Conservation (phyloP, 2,888 invertebrate species). For the Agrochola lota region DNA sequence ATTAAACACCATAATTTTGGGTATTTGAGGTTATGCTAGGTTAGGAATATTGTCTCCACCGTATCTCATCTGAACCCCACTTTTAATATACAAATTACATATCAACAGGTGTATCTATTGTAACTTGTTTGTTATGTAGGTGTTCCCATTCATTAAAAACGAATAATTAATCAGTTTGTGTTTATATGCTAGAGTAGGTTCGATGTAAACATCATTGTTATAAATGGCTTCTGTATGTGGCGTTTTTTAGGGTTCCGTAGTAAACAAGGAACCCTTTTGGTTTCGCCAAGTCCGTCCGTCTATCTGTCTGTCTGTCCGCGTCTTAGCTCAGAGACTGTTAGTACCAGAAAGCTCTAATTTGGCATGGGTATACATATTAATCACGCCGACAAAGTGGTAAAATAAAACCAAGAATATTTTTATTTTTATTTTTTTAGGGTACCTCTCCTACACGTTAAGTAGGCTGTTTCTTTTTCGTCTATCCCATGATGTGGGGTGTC, state of each 20-base stretch:
- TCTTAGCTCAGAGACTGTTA: too few relatives aligned
- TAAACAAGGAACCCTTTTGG: too few relatives aligned
- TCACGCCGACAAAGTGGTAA: too few relatives aligned
- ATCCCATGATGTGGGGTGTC: too few relatives aligned
- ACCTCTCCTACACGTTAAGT: too few relatives aligned
- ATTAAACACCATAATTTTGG: background rate
- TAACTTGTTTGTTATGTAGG: background rate
- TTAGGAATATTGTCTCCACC: background rate
- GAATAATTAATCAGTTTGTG: background rate
- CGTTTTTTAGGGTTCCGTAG: background rate
- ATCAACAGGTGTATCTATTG: background rate
- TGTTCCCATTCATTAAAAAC: background rate
- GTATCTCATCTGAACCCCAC: background rate
- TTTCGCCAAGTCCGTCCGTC: too few relatives aligned
- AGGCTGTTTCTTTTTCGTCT: too few relatives aligned
- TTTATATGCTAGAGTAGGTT: background rate
- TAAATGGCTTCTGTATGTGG: background rate
- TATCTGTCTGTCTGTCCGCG: too few relatives aligned
- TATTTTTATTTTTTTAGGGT: too few relatives aligned
- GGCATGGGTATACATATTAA: too few relatives aligned
- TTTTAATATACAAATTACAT: background rate
- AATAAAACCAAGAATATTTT: too few relatives aligned
- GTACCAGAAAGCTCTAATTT: too few relatives aligned
- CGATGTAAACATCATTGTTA: background rate
- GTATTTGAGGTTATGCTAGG: background rate